Base-by-base conservation (phyloP, 1,140 invertebrate species). In the Cotesia typhae region DNA sequence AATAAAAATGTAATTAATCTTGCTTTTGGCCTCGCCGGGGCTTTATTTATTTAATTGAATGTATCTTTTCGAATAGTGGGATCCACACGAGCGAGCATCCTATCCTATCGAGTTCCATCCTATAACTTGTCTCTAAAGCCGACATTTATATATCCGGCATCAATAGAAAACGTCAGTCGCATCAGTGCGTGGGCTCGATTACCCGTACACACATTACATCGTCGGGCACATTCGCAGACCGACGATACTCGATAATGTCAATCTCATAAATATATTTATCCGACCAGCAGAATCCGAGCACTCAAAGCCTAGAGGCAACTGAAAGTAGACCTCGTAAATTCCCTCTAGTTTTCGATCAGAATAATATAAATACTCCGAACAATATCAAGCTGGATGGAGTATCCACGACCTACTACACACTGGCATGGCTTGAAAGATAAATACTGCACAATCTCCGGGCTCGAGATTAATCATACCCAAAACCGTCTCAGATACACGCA, bases 171-270 rank as follows among this genome's bases (percentile, higher is more conserved):
- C 60, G 7, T 61, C 60, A 61, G 35, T 35, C 60, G 60, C 28
- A 61, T 61, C 60, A 35, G 4, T 61, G 60, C 60, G 35, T 61
- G 20, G 17, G 35, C 60, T 61, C 60, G 60, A 61, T 61, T 61
- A 61, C 17, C 35, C 35, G 60, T 20, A 35, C 55, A 28, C 55
- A 28, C 55, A 6, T 61, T 61, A 20, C 60, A 61, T 37, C 41
- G 41, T 61, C 9, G 4, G 4, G 4, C 20, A 61, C 35, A 61
- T 61, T 35, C 20, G 41, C 53, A 6, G 35, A 1, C 20, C 28
- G 12, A 37, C 35, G 9, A 61, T 61, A 61, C 20, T 61, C 60
- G 60, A 61, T 61, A 61, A 61, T 61, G 60, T 61, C 60, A 61
- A 20, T 61, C 35, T 61, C 60, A 35, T 6, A 20, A 61, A 61